A percentile compares a stretch with the other conserved stretches of the same genome.
phyloP scores from a whole-genome alignment of 2,113 vertebrate genomes.

The Vanacampus margaritifer region DNA sequence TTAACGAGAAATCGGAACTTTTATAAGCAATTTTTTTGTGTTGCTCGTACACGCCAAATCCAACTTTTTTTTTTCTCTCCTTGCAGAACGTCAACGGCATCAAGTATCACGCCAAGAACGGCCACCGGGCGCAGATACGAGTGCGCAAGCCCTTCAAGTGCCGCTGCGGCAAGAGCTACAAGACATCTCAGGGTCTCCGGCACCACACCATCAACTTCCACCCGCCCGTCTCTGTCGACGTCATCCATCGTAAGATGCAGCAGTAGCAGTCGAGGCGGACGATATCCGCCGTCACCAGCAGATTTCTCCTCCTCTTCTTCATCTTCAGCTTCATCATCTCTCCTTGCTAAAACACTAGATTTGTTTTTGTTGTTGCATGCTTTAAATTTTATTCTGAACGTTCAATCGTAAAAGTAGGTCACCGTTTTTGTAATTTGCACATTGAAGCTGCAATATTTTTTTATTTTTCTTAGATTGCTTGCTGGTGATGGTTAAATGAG shows the following conservation, averaged over 20 bases:
- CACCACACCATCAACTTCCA: constrained; percentile 99
- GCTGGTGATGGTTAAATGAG: constrained; percentile 22
- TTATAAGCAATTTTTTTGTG: background rate
- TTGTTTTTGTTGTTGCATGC: constrained; percentile 79
- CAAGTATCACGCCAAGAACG: constrained; percentile 98
- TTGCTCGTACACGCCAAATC: background rate
- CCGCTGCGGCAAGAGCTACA: constrained; percentile 98
- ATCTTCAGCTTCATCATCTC: background rate
- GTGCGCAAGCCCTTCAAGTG: constrained; percentile 98
- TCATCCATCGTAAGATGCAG: constrained; percentile 92
- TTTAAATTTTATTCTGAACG: constrained; percentile 85
- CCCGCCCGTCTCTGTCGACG: constrained; percentile 89
- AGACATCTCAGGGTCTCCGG: constrained; percentile 96
- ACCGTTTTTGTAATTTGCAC: constrained; percentile 98
- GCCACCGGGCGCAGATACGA: constrained; percentile 94
- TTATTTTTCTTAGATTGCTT: constrained; percentile 72
- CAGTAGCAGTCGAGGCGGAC: constrained; percentile 78
- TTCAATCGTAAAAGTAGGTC: constrained; percentile 81
- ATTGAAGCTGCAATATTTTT: constrained; percentile 73
- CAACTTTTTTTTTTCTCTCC: background rate
- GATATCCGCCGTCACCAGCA: constrained; percentile 80
- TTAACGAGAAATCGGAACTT: background rate
- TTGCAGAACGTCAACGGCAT: constrained; percentile 96
- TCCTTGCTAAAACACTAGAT: constrained; percentile 59
- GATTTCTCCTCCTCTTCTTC: constrained; percentile 42